Conservation (phyloP, 2,113 vertebrate species). For the Atractosteus spatula region DNA sequence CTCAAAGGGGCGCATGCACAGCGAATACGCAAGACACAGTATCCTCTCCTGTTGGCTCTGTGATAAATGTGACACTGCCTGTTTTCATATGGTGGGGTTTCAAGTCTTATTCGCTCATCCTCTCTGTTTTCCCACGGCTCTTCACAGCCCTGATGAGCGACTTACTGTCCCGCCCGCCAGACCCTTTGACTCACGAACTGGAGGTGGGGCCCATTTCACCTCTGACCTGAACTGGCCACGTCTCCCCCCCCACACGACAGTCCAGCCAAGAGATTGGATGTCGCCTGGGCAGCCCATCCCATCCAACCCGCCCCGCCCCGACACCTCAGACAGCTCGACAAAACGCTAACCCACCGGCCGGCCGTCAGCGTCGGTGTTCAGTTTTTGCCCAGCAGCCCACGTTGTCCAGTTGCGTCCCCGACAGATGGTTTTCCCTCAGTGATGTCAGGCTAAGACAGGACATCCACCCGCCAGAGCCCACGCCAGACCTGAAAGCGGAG, state of each 20-base stretch:
- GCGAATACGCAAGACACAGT: not conserved
- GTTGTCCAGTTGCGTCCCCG: too few species aligned
- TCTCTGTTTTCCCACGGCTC: not conserved
- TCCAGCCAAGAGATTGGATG: slow-evolving; percentile 4
- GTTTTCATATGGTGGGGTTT: not conserved
- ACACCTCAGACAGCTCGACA: too few species aligned
- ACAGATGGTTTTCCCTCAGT: too few species aligned
- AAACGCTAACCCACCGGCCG: too few species aligned
- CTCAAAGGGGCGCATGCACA: slow-evolving; percentile 5
- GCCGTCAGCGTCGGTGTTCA: too few species aligned
- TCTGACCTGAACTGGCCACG: slow-evolving; percentile 44
- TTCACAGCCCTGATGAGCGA: slow-evolving; percentile 57
- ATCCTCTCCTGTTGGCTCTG: too few species aligned
- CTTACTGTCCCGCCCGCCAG: slow-evolving; percentile 38
- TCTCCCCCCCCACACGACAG: not conserved
- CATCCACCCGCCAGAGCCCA: too few species aligned
- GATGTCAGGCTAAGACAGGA: too few species aligned
- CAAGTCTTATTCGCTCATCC: not conserved
- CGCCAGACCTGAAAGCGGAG: too few species aligned
- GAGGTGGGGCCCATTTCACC: slow-evolving; percentile 30
- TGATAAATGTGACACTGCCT: slow-evolving; percentile 9
- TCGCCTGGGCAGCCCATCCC: too few species aligned
- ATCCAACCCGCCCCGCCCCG: too few species aligned
- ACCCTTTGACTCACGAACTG: slow-evolving; percentile 23
- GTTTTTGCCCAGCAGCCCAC: too few species aligned